These are phyloP conservation scores for Calidris pugnax DNA, from an alignment of 2,113 vertebrate genomes.

Conservation along the genomic window DNA sequence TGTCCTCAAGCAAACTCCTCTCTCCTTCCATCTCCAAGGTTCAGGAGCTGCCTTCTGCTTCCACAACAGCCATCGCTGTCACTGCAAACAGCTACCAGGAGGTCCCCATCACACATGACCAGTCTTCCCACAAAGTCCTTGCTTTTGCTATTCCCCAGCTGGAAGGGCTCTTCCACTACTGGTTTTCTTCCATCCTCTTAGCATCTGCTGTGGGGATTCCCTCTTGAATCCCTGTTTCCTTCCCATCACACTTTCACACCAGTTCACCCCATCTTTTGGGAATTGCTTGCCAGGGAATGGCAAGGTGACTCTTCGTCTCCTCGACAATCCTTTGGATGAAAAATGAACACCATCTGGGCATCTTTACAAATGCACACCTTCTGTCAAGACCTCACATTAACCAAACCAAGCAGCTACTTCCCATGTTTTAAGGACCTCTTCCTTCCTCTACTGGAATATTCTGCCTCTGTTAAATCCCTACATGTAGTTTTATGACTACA, in stretches of 20 bases:
- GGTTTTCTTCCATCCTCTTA: neutral
- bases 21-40: rapidly evolving
- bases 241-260: neutral
- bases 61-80: neutral
- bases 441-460: neutral
- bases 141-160: neutral
- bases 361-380: neutral
- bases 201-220: neutral
- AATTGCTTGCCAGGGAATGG: neutral
- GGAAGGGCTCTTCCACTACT: neutral
- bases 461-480: neutral
- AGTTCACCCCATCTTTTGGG: neutral
- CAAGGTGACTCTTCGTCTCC: too few relatives aligned
- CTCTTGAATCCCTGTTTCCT: too few relatives aligned
- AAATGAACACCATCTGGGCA: neutral
- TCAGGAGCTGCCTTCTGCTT: neutral
- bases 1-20: neutral
- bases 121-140: neutral
- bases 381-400: neutral
- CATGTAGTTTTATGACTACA: neutral
- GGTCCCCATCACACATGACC: rapidly evolving
- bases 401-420: neutral
- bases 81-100: neutral
- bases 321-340: neutral
- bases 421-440: neutral